Percentiles rank a stretch among this genome's conserved stretches.
Evolutionary conservation across 2,113 vertebrate species (phyloP).

Genomic region (Lamprotornis superbus): DNA sequence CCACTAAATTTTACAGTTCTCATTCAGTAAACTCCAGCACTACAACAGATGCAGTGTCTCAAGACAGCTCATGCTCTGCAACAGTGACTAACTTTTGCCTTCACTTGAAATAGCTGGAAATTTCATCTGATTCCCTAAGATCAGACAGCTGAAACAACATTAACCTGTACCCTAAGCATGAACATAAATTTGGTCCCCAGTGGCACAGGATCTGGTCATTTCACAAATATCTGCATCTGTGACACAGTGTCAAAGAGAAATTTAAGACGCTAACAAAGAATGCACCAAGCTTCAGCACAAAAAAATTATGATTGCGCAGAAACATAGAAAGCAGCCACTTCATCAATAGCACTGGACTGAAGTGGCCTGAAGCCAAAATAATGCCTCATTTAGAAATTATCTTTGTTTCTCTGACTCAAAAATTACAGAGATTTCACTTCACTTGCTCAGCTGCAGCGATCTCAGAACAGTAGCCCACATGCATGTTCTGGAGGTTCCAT

Average conservation of each 20-base stretch:
- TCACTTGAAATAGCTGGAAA: neutral
- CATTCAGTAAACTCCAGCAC: neutral
- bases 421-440: neutral
- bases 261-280: neutral
- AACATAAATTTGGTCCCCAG: neutral
- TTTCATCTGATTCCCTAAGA: neutral
- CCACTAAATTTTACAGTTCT: neutral
- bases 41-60: neutral
- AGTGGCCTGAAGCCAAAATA: neutral
- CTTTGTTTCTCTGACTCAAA: neutral
- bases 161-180: neutral
- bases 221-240: neutral
- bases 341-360: neutral
- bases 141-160: neutral
- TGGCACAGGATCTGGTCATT: neutral
- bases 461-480: neutral
- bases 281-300: neutral
- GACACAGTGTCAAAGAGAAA: neutral
- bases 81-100: neutral
- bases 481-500: neutral
- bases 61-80: neutral
- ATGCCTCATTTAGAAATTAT: accelerated
- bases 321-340: neutral
- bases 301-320: neutral
- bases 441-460: neutral